These are phyloP conservation scores for Archilochus colubris DNA, from an alignment of 2,113 vertebrate genomes.

Conservation along the genomic window DNA sequence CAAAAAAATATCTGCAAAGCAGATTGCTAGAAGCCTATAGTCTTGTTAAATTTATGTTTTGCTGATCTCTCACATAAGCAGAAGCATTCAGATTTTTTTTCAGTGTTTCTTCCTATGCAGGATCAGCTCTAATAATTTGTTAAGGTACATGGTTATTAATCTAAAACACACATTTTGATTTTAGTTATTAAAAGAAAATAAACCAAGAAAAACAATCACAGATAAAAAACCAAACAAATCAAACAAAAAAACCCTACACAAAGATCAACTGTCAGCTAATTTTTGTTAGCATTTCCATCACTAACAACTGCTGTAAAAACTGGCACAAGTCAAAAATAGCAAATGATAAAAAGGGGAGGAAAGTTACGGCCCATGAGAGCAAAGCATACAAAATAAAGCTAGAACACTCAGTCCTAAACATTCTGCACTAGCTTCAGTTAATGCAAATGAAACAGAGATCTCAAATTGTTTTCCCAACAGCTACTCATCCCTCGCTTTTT, in stretches of 20 bases:
- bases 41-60: background rate
- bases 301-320: background rate
- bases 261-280: background rate
- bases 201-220: no score
- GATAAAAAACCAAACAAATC: no score
- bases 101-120: background rate
- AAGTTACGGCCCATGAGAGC: background rate
- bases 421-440: background rate
- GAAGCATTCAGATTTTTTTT: background rate
- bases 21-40: background rate
- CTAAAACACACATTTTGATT: background rate
- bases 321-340: background rate
- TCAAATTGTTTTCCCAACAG: background rate
- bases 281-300: background rate
- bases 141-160: background rate
- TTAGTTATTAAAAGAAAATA: background rate
- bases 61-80: background rate
- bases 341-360: background rate
- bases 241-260: background rate
- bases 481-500: background rate
- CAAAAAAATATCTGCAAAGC: background rate
- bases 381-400: background rate
- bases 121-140: background rate
- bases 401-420: background rate
- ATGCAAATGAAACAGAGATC: background rate